Base-by-base conservation (phyloP, 2,113 vertebrate species). In the Pseudorectes ferrugineus region DNA sequence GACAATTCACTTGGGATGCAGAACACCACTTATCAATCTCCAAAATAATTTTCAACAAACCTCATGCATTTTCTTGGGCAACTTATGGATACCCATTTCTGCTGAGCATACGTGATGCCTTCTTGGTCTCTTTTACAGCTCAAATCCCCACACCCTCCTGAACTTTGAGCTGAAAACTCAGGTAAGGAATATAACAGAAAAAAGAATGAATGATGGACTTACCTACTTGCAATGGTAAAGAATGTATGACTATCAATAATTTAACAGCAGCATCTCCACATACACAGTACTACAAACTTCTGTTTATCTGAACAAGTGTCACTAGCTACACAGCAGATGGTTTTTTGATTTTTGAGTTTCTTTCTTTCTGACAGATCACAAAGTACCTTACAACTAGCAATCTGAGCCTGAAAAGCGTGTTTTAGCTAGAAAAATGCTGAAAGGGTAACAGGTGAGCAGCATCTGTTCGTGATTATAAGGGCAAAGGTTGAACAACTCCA, bases 91-190 rank as follows among this genome's bases (percentile, higher is more conserved):
- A 20, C 2, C 6, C 28, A 55, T 40, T 89, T 81, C 52, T 89
- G 20, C n/a, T 78, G 13, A 67, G 10, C 24, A 28, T 10, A 62
- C 2, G 3, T 35, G 6, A 59, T 7, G 8, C 29, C 25, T 58
- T 55, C 57, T 43, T 38, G 1, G 22, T 22, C 48, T 66, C 24
- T 72, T 81, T 40, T 20, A 78, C 19, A 55, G 38, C 26, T 75
- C 26, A 7, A 67, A 62, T 13, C 14, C 24, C 21, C 14, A 71
- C 8, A 31, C 0, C 0, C 4, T 45, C 17, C 8, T 21, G 2
- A 65, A 57, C 20, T 66, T 70, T 1, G 2, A 91, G 31, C 1
- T 72, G 42, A 84, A 94, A 91, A 87, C 14, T 24, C 24, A 49
- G 24, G 6, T 61, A 87, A 75, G 25, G 22, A 61, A 78, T 7